phyloP scores from a whole-genome alignment of 2,888 invertebrate genomes.

The Seira ritae region DNA sequence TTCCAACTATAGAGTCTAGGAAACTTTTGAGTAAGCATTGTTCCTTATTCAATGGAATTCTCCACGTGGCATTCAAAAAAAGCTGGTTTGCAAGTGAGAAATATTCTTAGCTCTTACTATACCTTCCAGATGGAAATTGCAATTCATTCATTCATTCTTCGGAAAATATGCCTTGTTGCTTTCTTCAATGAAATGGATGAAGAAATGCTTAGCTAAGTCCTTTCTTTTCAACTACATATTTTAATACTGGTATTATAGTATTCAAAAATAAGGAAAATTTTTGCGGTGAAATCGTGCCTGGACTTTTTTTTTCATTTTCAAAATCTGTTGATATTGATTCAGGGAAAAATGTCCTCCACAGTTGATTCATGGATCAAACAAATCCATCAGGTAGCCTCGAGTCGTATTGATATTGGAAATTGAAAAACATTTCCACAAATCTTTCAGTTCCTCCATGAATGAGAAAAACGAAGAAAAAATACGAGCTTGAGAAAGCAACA shows the following conservation, averaged over 20 bases:
- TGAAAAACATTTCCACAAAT: conserved; percentile 49
- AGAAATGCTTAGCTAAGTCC: too few relatives aligned
- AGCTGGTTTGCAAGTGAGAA: conserved; percentile 13
- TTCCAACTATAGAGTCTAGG: not conserved
- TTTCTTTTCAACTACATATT: too few relatives aligned
- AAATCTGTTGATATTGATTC: conserved; percentile 52
- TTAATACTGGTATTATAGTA: too few relatives aligned
- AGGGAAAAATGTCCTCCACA: conserved; percentile 11
- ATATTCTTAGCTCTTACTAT: too few relatives aligned
- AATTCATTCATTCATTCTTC: not conserved
- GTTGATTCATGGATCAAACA: conserved; percentile 47
- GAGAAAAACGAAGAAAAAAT: conserved; percentile 22
- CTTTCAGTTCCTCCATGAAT: not conserved
- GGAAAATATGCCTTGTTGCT: conserved; percentile 44
- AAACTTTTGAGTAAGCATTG: not conserved
- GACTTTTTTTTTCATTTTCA: not conserved
- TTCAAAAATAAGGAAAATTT: too few relatives aligned
- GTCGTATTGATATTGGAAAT: conserved; percentile 62
- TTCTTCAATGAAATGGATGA: conserved; percentile 10
- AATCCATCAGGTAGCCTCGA: conserved; percentile 59
- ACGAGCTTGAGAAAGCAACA: conserved; percentile 35
- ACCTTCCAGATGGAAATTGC: not conserved
- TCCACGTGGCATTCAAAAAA: conserved; percentile 31
- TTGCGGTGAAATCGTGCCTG: not conserved
- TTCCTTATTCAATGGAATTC: conserved; percentile 18